Evolutionary conservation across 2,888 invertebrate species (phyloP).

Genomic region (Torymus texanus): DNA sequence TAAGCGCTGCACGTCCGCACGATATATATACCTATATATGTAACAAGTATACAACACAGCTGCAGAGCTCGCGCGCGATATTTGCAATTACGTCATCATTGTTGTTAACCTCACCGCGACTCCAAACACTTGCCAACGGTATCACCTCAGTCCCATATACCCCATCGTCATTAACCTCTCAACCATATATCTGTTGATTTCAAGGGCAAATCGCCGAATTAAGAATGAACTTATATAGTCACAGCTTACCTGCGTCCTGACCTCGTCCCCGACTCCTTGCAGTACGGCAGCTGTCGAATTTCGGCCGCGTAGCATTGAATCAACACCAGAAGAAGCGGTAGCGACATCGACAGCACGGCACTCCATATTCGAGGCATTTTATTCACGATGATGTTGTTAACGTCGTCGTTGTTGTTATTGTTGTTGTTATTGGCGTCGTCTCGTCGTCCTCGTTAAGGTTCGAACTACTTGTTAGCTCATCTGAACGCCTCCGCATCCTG

Average conservation of each 20-base stretch:
- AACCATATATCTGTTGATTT: background rate
- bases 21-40: background rate
- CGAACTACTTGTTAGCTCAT: background rate
- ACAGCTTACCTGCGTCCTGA: slow-evolving; percentile 41
- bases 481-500: slow-evolving; percentile 39
- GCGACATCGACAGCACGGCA: slow-evolving; percentile 8
- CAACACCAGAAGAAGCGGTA: slow-evolving; percentile 43
- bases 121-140: background rate
- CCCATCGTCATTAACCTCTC: background rate
- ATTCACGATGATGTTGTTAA: background rate
- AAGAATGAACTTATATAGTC: background rate
- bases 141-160: background rate
- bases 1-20: slow-evolving; percentile 17
- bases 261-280: slow-evolving; percentile 25
- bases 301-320: slow-evolving; percentile 20
- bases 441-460: background rate
- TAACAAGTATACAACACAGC: background rate
- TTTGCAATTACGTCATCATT: slow-evolving; percentile 51
- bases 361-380: slow-evolving; percentile 37
- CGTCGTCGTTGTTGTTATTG: background rate
- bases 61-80: background rate
- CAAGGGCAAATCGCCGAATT: too few relatives aligned
- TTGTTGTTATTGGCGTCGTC: background rate
- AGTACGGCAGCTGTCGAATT: slow-evolving; percentile 51
- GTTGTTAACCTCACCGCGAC: slow-evolving; percentile 30